Base-by-base conservation (phyloP, 2,797 vertebrate genomes). In the Pseudochaenichthys georgianus region DNA sequence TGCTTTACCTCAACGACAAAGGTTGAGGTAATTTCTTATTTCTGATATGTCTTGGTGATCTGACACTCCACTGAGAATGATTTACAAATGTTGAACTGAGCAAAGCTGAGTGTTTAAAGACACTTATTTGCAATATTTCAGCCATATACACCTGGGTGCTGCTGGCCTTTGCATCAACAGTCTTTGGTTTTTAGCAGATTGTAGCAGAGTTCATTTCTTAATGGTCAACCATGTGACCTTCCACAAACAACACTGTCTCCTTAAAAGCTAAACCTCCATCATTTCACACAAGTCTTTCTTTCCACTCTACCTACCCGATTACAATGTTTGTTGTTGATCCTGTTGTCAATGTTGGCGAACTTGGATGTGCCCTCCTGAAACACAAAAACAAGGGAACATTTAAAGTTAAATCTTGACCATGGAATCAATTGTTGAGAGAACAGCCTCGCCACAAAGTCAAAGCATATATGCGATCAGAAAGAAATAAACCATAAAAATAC, bases 321-420 rank as follows among this genome's bases (percentile, higher is more conserved):
- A 8, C 88, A 31, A 50, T 91, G 93, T 73, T 88, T 93, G 84
- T 89, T 86, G 88, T 94, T 95, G 53, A 88, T 85, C 72, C 89
- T 93, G 78, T 85, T 85, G 83, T 94, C 91, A 1, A 87, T 64
- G 80, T 95, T 95, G 13, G 92, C 88, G 21, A 89, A 93, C 88
- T 95, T 95, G 2, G 94, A 93, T 1, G 93, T 92, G 2, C 94
- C 93, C 77, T 96, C 96, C 95, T 96, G 89, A 46, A 85, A 87
- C 54, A 90, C 41, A 84, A 64, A 78, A 70, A 8, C 3, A 16
- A 65, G 12, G 12, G 53, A 17, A 50, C 8, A 17, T 50, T 50
- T n/a, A 3, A 8, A 50, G 47, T 50, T 9, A 9, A 38, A 7
- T 38, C 8, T 38, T 38, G 8, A 38, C 34, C 34, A 7, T 38